Evolutionary conservation across 2,888 invertebrate genomes (phyloP).

Genomic region (Xestia c-nigrum): DNA sequence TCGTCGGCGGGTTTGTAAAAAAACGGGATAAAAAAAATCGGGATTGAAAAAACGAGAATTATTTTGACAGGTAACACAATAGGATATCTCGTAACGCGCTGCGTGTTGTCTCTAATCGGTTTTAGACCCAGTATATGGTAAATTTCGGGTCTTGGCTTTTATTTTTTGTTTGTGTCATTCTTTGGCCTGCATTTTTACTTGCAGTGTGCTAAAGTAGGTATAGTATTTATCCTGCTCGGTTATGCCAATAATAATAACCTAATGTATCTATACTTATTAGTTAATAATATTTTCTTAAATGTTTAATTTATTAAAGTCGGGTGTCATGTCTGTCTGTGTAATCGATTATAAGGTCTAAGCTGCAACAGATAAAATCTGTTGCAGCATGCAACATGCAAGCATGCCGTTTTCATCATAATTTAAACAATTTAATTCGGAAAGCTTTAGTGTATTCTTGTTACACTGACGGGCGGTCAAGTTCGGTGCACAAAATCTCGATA

Average conservation of each 20-base stretch:
- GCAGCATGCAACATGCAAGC: too few relatives aligned
- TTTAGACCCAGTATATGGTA: constrained; percentile 65
- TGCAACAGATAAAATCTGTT: too few relatives aligned
- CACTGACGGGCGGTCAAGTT: too few relatives aligned
- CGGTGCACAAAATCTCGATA: background rate
- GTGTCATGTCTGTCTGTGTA: background rate
- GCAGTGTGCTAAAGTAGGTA: constrained; percentile 10
- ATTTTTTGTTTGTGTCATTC: constrained; percentile 38
- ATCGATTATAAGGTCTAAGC: background rate
- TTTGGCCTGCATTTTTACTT: constrained; percentile 1
- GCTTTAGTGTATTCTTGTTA: too few relatives aligned
- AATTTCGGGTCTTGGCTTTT: constrained; percentile 43
- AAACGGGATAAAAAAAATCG: constrained; percentile 73
- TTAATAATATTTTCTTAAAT: background rate
- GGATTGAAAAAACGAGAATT: constrained; percentile 79
- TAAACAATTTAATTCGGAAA: background rate
- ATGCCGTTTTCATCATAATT: background rate
- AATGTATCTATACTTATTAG: background rate
- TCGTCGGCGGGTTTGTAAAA: constrained; percentile 62
- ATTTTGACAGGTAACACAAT: constrained; percentile 87
- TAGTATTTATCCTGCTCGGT: background rate
- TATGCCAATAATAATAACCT: background rate
- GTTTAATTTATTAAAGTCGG: background rate
- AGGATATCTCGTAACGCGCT: constrained; percentile 77
- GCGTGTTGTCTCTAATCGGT: constrained; percentile 69